Percentiles rank a stretch among this genome's conserved stretches.
These are phyloP conservation scores for Aleiodes alternator DNA, from an alignment of 2,888 invertebrate genomes.

Conservation along the genomic window DNA sequence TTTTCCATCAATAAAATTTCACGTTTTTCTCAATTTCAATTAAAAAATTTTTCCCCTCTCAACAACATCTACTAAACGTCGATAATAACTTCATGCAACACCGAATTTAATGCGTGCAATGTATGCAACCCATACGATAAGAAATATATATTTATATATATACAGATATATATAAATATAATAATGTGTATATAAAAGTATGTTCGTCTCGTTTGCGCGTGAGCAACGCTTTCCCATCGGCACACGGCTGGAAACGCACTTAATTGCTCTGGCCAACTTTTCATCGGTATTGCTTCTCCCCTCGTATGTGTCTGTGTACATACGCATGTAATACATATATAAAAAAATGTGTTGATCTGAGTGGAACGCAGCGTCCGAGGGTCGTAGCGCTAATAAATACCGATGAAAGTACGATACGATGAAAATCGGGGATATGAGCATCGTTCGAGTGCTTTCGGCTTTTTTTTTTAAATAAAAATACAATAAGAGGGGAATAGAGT, in stretches of 20 bases:
- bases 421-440: conserved; percentile 39
- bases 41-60: conserved; percentile 14
- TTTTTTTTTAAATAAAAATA: neutral
- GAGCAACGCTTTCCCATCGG: conserved; percentile 55
- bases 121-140: conserved; percentile 21
- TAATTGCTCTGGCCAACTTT: conserved; percentile 60
- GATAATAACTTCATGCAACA: conserved; percentile 39
- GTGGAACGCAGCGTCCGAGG: conserved; percentile 42
- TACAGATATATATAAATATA: neutral
- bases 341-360: neutral
- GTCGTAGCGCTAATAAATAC: conserved; percentile 43
- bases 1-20: neutral
- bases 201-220: conserved; percentile 52
- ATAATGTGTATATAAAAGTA: conserved; percentile 11
- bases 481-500: neutral
- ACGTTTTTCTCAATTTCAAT: neutral
- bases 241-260: conserved; percentile 55
- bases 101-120: conserved; percentile 41
- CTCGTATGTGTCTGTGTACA: neutral
- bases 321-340: neutral
- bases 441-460: neutral
- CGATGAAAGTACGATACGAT: conserved; percentile 47
- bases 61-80: conserved; percentile 13
- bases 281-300: conserved; percentile 42
- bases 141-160: neutral